phyloP scores from a whole-genome alignment of 1,140 invertebrate genomes.

The Myzus persicae region DNA sequence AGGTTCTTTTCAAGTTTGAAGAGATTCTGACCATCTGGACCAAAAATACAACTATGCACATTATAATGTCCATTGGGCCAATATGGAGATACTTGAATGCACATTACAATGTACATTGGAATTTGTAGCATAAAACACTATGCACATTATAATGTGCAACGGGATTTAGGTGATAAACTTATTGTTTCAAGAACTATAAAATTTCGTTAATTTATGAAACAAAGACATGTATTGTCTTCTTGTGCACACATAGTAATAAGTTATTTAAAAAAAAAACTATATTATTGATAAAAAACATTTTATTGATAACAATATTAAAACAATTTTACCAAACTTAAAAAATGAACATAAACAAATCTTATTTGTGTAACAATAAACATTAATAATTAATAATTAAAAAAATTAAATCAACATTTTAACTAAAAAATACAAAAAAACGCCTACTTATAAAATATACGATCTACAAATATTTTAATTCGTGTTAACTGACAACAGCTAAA shows the following conservation, averaged over 20 bases:
- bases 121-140: background rate
- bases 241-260: too few relatives aligned
- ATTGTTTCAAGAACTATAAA: slow-evolving; percentile 7
- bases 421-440: too few relatives aligned
- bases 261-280: too few relatives aligned
- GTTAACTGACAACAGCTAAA: too few relatives aligned
- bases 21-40: slow-evolving; percentile 11
- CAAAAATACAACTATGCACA: background rate
- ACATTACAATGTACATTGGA: too few relatives aligned
- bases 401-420: background rate
- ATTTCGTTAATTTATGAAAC: background rate
- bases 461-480: background rate
- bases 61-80: slow-evolving; percentile 1
- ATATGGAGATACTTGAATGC: background rate
- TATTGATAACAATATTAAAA: too few relatives aligned
- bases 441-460: background rate
- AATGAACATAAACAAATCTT: too few relatives aligned
- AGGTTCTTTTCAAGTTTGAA: background rate
- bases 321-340: too few relatives aligned
- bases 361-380: background rate
- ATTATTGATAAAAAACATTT: too few relatives aligned
- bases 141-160: slow-evolving; percentile 3
- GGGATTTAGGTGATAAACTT: too few relatives aligned
- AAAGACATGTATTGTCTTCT: background rate
- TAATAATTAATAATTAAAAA: background rate